Evolutionary conservation across 2,888 invertebrate genomes (phyloP), one percentile per base, ranked within the genome.

Genomic region (Machimus rusticus): DNA sequence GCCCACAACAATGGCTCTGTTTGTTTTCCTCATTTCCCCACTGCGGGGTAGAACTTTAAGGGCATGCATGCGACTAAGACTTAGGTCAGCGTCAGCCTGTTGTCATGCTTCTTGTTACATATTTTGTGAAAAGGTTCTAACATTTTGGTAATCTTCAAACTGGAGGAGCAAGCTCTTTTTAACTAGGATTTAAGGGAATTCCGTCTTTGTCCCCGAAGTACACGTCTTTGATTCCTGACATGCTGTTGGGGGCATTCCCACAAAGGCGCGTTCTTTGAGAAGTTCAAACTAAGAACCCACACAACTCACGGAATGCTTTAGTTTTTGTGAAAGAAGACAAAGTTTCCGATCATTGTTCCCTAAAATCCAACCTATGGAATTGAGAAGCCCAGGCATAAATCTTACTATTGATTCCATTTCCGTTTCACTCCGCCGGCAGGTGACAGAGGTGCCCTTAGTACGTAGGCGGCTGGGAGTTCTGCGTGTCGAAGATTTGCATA

Each of bases 401-500:
- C 78, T 43, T 78, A 14, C 78, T 78, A 78, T 78, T 43, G 78
- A 78, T 39, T 78, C 23, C 37, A 12, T 43, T 78, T 39, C 23
- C 78, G 66, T 66, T 66, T 23, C 19, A 66, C 66, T 66, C 23
- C 23, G 28, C 14, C 66, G 8, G 14, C 66, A 66, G 66, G 46
- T 46, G 43, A 78, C 43, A 23, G 39, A 77, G n/a, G 43, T 43
- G 23, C n/a, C 76, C 23, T 6, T 43, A 46, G 23, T 19, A 37
- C 39, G 43, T 9, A 43, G 66, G 28, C 66, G 66, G 23, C 2
- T 66, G 9, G 78, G 14, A 12, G 43, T 1, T 12, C 14, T 78
- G 78, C 78, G 78, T 78, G 78, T 37, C 43, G 43, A 39, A 39
- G 78, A 78, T 78, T 78, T 78, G n/a, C 39, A 78, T 78, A 78